Evolutionary conservation across 1,140 invertebrate species (phyloP).

Genomic region (Melipona quadrifasciata): DNA sequence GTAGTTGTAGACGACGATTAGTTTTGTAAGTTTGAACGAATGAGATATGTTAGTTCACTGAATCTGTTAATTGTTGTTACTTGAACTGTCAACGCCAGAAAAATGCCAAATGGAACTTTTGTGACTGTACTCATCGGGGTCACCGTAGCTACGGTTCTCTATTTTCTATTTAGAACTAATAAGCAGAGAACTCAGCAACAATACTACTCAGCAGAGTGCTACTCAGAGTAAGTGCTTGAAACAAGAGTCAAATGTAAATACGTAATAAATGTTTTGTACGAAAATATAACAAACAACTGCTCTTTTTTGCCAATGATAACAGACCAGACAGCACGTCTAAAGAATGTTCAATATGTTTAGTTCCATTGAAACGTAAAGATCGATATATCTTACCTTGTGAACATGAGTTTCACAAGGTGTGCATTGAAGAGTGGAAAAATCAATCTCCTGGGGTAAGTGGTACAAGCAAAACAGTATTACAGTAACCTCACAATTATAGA

Average conservation of each 20-base stretch:
- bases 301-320: neutral
- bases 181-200: neutral
- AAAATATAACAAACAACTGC: neutral
- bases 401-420: constrained; percentile 63
- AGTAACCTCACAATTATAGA: neutral
- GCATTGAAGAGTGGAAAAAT: constrained; percentile 57
- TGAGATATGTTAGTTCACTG: neutral
- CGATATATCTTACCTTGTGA: constrained; percentile 38
- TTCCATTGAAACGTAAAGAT: neutral
- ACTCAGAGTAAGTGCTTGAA: neutral
- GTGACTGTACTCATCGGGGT: constrained; percentile 65
- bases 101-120: constrained; percentile 66
- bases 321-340: no score
- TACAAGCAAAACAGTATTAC: neutral
- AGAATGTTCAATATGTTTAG: constrained; percentile 61
- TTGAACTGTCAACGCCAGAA: neutral
- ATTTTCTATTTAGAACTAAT: constrained; percentile 63
- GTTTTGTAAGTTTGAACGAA: no score
- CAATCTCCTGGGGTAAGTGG: constrained; percentile 44
- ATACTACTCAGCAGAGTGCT: neutral
- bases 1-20: neutral
- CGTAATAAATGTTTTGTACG: neutral
- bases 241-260: neutral
- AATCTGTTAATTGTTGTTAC: neutral
- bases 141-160: constrained; percentile 64